phyloP scores from a whole-genome alignment of 2,797 vertebrate species.

The Acipenser transmontanus region DNA sequence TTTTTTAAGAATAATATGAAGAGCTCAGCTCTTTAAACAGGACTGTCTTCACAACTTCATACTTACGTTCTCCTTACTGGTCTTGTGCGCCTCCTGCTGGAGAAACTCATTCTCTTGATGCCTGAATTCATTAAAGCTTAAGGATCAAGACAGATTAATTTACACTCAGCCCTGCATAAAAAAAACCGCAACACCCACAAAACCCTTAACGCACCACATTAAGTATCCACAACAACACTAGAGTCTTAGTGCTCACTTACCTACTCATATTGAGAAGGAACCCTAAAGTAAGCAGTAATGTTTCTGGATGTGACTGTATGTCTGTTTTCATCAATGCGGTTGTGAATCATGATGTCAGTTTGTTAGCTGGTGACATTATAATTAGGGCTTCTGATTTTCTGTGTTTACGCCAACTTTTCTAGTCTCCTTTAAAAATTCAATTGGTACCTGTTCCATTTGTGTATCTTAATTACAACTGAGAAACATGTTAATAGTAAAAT shows the following conservation, averaged over 20 bases:
- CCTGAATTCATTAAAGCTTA: conserved; percentile 29
- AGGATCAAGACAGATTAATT: neutral
- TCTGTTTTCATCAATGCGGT: no score
- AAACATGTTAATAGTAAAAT: no score
- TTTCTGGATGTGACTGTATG: neutral
- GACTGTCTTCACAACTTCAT: neutral
- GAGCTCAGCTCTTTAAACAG: neutral
- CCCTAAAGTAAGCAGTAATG: neutral
- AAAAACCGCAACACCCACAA: neutral
- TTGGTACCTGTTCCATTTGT: no score
- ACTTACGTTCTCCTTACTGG: conserved; percentile 35
- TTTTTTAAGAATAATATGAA: neutral
- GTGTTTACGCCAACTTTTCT: no score
- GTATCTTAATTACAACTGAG: no score
- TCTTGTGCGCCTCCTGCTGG: conserved; percentile 28
- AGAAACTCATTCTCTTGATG: conserved; percentile 36
- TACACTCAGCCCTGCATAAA: neutral
- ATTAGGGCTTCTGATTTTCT: no score
- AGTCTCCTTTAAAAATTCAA: no score
- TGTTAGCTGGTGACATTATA: no score
- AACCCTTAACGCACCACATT: no score
- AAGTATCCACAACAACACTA: no score
- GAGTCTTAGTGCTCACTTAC: neutral
- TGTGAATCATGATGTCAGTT: no score
- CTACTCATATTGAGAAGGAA: neutral